Evolutionary conservation across 1,140 invertebrate species (phyloP), one percentile per base, ranked within the genome.

Genomic region (Colletes latitarsis): DNA sequence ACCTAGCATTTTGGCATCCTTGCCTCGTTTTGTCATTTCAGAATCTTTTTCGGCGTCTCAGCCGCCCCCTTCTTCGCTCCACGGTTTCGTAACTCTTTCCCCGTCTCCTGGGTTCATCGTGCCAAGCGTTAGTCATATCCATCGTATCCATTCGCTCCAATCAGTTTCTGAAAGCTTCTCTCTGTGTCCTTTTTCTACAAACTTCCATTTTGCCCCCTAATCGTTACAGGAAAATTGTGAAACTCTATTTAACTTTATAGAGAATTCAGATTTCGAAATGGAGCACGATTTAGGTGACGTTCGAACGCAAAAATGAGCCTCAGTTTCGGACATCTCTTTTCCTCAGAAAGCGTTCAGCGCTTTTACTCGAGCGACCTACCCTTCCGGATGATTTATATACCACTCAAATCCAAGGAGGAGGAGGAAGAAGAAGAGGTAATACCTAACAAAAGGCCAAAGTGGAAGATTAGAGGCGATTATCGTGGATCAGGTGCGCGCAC

Each of bases 391-490:
- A 93, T 93, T 92, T 93, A 93, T 93, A 88, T 72, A 78, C 70
- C 71, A 66, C 19, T 84, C 82, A 63, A 68, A 63, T 77, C 14
- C 63, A 1, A 70, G 71, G 63, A 55, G 43, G 73, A 75, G 64
- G 71, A 75, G 58, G 64, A 72, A 43, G 57, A 55, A 70, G 66
- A 80, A 75, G 78, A 86, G 83, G 82, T 82, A 89, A 91, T 88
- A 76, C 84, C 85, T 85, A 90, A 89, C 82, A 90, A 91, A 91
- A 89, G 90, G 83, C 88, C 87, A 93, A 93, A 93, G 92, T 93
- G 92, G 93, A 93, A 93, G 92, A 93, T 93, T 93, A 93, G 92
- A 91, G 92, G 90, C 91, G 90, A 93, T 93, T 93, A 93, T 93
- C 90, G 88, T 87, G 88, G 89, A 92, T 93, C 91, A 92, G 90